Evolutionary conservation across 2,113 vertebrate species (phyloP), one percentile per base, ranked within the genome.

Genomic region (Passer montanus): DNA sequence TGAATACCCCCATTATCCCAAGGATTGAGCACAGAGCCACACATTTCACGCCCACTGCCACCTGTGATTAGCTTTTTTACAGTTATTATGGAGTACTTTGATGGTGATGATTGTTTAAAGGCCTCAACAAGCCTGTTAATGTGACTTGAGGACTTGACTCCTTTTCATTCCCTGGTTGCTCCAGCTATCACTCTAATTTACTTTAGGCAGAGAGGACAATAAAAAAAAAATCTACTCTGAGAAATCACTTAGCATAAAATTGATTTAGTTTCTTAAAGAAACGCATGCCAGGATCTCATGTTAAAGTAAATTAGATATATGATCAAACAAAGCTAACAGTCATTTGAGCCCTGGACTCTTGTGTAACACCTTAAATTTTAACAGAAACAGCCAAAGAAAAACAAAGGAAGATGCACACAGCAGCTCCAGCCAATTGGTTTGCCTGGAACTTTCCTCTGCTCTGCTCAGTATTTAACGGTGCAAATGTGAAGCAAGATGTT

Each of bases 11-110:
- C 94, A 97, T 98, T 98, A 98, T 98, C 96, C 96, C 80, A 93
- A 95, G 94, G 95, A 97, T 91, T 92, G 89, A 96, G 96, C 86
- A 88, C 93, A 96, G 93, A 98, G 97, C 93, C 94, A 89, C 81
- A 87, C 95, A 97, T 98, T 98, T 98, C 98, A 98, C 97, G 97
- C 97, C 96, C 96, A 97, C 89, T 78, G 94, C 97, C 98, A 98
- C 98, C 98, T 98, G 98, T 96, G 98, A 98, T 98, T 98, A 97
- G 97, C 92, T 98, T 98, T 98, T 98, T 98, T 97, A 97, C 91
- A 95, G 92, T 98, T 97, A 98, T 97, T 98, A 98, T 76, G 78
- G 88, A 96, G 95, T 92, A 96, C 97, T 98, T 94, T 97, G 98
- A 98, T 97, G 97, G 97, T 82, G 89, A 96, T 98, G 97, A 98